These are phyloP conservation scores for Euplagia quadripunctaria DNA, from an alignment of 2,888 invertebrate species.

Conservation along the genomic window DNA sequence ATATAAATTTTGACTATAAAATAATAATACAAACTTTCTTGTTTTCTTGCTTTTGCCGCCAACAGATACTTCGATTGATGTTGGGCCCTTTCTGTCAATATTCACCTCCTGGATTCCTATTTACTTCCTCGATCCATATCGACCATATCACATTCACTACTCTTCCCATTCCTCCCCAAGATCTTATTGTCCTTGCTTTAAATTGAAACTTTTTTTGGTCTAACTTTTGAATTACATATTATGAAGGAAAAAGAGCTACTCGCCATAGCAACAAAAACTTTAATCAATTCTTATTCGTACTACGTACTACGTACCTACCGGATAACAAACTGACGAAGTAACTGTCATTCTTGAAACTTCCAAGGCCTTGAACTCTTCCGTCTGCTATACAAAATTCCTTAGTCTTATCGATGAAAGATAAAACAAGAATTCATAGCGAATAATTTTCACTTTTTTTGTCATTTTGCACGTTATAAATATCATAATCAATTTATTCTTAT, in stretches of 20 bases:
- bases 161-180: too few species aligned
- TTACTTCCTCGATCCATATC: too few species aligned
- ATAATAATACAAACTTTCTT: too few species aligned
- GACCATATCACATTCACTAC: too few species aligned
- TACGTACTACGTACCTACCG: not conserved
- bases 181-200: too few species aligned
- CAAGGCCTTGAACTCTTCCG: constrained; percentile 9
- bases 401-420: constrained; percentile 8
- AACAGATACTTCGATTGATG: too few species aligned
- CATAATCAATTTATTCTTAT: constrained; percentile 7
- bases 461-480: constrained; percentile 1
- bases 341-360: not conserved
- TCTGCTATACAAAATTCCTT: constrained; percentile 9
- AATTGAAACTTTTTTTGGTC: too few species aligned
- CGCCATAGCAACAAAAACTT: not conserved
- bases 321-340: not conserved
- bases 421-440: not conserved
- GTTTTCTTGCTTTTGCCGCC: too few species aligned
- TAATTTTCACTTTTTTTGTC: not conserved
- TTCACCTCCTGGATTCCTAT: too few species aligned
- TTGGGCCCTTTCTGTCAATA: too few species aligned
- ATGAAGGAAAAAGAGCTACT: not conserved
- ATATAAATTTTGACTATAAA: too few species aligned
- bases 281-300: not conserved
- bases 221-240: too few species aligned